Evolutionary conservation across 2,888 invertebrate genomes (phyloP).

Genomic region (Thymelicus acteon): DNA sequence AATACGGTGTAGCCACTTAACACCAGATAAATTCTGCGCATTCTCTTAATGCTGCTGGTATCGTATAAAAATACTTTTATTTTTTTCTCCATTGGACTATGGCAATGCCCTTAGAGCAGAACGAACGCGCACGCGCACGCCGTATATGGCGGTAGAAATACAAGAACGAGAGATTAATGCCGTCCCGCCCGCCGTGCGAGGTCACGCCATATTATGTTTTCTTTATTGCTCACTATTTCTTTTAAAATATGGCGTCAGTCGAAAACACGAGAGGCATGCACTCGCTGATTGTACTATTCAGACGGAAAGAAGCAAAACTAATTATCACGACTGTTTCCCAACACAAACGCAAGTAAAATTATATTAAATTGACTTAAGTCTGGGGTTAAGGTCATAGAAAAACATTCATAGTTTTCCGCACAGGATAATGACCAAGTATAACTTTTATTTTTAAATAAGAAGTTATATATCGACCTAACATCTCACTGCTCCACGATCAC

Average conservation of each 20-base stretch:
- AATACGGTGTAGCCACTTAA: neutral
- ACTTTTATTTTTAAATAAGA: too few species aligned
- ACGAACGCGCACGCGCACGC: constrained; percentile 76
- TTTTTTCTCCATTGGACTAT: constrained; percentile 48
- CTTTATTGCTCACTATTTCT: constrained; percentile 61
- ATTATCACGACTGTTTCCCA: neutral
- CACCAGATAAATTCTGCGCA: neutral
- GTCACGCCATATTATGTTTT: constrained; percentile 65
- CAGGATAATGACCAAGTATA: too few species aligned
- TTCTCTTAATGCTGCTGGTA: neutral
- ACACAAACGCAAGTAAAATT: neutral
- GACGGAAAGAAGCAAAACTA: constrained; percentile 8
- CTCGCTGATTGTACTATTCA: constrained; percentile 18
- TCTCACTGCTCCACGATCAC: neutral
- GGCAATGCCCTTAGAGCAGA: constrained; percentile 49
- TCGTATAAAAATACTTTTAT: constrained; percentile 14
- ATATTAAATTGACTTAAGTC: neutral
- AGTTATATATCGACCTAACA: neutral
- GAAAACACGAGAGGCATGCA: constrained; percentile 38
- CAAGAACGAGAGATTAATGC: constrained; percentile 79
- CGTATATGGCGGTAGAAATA: constrained; percentile 75
- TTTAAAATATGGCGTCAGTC: constrained; percentile 43
- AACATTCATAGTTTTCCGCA: neutral
- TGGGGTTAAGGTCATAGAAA: neutral
- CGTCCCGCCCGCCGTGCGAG: constrained; percentile 60